These are phyloP conservation scores for Poeciliopsis turrubarensis DNA, from an alignment of 2,113 vertebrate species.

Conservation along the genomic window DNA sequence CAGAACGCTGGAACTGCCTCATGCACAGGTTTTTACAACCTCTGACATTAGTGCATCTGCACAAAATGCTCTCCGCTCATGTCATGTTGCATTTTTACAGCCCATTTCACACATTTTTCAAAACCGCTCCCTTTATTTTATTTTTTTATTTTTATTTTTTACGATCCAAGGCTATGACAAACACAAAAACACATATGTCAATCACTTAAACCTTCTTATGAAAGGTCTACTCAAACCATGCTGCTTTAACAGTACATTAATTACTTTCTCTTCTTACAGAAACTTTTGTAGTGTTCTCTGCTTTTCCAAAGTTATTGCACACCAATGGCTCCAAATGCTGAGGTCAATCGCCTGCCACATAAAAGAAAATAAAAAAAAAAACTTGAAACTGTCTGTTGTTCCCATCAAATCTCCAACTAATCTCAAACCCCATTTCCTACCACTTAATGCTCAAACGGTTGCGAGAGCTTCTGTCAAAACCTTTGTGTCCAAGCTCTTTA, in stretches of 20 bases:
- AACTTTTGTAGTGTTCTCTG: not conserved
- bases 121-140: not conserved
- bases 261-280: not conserved
- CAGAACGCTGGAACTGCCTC: not conserved
- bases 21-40: not conserved
- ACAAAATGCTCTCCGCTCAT: not conserved
- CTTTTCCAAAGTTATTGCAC: not conserved
- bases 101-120: constrained; percentile 3
- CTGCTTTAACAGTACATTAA: not conserved
- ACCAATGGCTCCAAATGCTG: constrained; percentile 18
- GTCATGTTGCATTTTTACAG: not conserved
- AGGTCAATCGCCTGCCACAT: constrained; percentile 4
- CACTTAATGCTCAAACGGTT: constrained; percentile 33
- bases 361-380: not conserved
- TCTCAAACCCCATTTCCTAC: constrained; percentile 56
- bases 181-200: not conserved
- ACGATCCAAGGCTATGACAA: constrained; percentile 1
- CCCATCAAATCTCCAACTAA: constrained; percentile 54
- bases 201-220: not conserved
- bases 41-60: not conserved
- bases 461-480: constrained; percentile 66
- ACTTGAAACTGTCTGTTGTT: constrained; percentile 31
- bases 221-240: constrained; percentile 4
- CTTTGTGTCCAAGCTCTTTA: constrained; percentile 56
- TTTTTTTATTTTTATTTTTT: not conserved